Conservation (phyloP, 1,140 invertebrate species). For the Hyphantria cunea region DNA sequence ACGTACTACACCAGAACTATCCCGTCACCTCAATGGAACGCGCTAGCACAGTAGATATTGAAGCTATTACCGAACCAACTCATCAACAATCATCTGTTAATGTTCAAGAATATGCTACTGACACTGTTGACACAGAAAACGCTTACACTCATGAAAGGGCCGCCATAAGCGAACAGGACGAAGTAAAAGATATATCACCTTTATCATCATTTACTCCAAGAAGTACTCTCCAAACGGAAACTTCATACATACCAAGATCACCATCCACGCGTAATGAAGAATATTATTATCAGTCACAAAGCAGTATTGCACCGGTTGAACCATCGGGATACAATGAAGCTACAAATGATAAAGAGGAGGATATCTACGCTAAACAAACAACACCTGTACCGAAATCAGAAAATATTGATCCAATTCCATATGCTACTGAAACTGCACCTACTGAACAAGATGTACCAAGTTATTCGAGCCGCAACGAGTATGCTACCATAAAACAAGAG, state of each 20-base stretch:
- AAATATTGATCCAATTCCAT: slow-evolving; percentile 34
- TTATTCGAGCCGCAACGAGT: slow-evolving; percentile 43
- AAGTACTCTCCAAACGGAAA: slow-evolving; percentile 40
- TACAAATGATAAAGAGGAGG: slow-evolving; percentile 44
- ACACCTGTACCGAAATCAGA: slow-evolving; percentile 44
- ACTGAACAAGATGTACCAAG: slow-evolving; percentile 45
- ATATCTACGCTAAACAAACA: slow-evolving; percentile 41
- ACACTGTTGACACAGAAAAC: slow-evolving; percentile 65
- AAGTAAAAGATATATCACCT: slow-evolving; percentile 35
- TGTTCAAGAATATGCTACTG: slow-evolving; percentile 41
- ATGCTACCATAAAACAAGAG: slow-evolving; percentile 41
- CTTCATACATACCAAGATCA: slow-evolving; percentile 43
- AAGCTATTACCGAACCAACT: slow-evolving; percentile 72
- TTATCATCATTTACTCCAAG: slow-evolving; percentile 35
- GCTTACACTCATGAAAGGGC: slow-evolving; percentile 67
- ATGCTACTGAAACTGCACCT: slow-evolving; percentile 37
- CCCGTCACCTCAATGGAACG: slow-evolving; percentile 79
- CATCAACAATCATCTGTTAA: slow-evolving; percentile 48
- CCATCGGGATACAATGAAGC: slow-evolving; percentile 44
- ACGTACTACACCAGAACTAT: slow-evolving; percentile 84
- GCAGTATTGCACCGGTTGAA: slow-evolving; percentile 47
- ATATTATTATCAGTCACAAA: slow-evolving; percentile 49
- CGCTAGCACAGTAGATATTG: slow-evolving; percentile 71
- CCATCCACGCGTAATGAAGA: slow-evolving; percentile 49
- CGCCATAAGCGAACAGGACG: slow-evolving; percentile 52